Evolutionary conservation across 2,113 vertebrate genomes (phyloP), one percentile per base, ranked within the genome.

Genomic region (Chauna torquata): DNA sequence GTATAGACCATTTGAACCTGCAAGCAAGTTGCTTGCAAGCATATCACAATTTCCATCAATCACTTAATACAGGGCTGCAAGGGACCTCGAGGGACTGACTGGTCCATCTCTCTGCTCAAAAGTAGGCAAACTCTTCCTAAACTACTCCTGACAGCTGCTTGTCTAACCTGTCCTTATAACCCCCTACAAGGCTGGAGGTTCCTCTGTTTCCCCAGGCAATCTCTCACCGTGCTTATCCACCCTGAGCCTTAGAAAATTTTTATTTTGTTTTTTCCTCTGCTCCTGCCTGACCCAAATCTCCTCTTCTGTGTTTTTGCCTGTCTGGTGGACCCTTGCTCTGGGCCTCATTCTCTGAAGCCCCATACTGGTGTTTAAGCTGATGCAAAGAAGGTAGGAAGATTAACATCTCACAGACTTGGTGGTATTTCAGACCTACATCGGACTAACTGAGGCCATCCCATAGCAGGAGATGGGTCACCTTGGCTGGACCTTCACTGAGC

Each of bases 391-490:
- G 18, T 0, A 0, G 14, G 58, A 77, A 32, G 9, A 12, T 23
- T 34, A 49, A 14, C 23, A 32, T 2, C 8, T 49, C 24, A 42
- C 34, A 69, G 27, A 34, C 20, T 14, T 42, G 22, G 17, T 12
- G 13, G 5, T 3, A 28, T 80, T 88, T 81, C 57, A 86, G 50
- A 64, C 4, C 13, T 27, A 30, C 0, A 0, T 1, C 28, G 7
- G 28, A 71, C 10, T 50, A 77, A 66, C 15, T 13, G 14, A 70
- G 10, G 11, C 47, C 11, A 34, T 30, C 14, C 32, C 3, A 16
- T 11, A 49, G 27, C 5, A 52, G 7, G 32, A 64, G 1, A 0
- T 20, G 18, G 34, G 20, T 76, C n/a, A 82, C 40, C 65, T 91
- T 66, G 55, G 15, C 52, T 32, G 25, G 34, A 59, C 38, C 47